Base-by-base conservation (phyloP, 2,888 invertebrate genomes). In the Nephrocerus scutellatus region DNA sequence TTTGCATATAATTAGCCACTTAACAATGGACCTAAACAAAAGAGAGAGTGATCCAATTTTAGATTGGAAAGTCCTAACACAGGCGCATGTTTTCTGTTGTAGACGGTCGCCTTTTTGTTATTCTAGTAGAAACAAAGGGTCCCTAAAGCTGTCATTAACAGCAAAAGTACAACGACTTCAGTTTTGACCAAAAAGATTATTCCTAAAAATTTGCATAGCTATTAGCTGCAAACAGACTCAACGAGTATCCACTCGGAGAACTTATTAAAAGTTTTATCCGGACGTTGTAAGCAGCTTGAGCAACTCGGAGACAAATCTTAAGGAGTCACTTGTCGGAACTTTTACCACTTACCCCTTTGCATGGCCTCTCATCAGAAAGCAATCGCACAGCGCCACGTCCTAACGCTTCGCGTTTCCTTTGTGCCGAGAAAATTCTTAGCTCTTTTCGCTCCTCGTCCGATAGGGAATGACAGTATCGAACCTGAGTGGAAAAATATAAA, bases 391-490 rank as follows among this genome's bases (percentile, higher is more conserved):
- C 83, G 7, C 95, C 97, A 37, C 95, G 73, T 10, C 96, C 96
- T 36, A 97, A 76, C 5, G 95, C 92, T 65, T 96, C 95, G 38
- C 90, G 74, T 67, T 95, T 96, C 60, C 96, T 73, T 71, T 93
- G 92, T 14, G 86, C 84, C 53, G 89, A 90, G 73, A 95, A 95
- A 64, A 92, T 77, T 49, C 90, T 74, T 55, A 95, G 72, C 70
- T 95, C 96, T 66, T 90, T 88, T 52, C 89, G 79, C 66, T 97
- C 96, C 64, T 93, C 92, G 57, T 92, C 90, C 41, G 82, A 82
- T 51, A 97, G 75, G 47, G 88, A 84, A 71, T 91, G 91, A 72
- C 96, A 96, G 73, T 95, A 95, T 46, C 92, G 83, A 39, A 91
- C 90, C 77, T 77, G 23, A 2, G 28, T 3, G 19, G n/a, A 32